Percentiles rank a stretch among this genome's conserved stretches.
These are phyloP conservation scores for Cryptus viduatorius DNA, from an alignment of 2,888 invertebrate genomes.

Conservation along the genomic window DNA sequence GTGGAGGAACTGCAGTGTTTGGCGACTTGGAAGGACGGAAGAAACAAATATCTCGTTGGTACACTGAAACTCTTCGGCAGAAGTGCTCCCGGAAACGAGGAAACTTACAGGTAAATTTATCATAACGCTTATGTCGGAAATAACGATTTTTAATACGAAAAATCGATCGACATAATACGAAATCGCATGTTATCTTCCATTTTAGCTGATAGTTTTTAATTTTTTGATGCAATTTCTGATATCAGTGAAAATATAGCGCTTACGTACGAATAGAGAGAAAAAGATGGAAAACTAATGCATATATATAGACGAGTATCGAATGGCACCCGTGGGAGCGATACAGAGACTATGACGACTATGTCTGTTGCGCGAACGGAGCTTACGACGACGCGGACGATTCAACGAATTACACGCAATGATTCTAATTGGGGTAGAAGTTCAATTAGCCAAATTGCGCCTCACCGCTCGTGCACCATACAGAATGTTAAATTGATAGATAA, in stretches of 20 bases:
- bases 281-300: constrained; percentile 39
- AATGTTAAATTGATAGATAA: constrained; percentile 75
- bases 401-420: constrained; percentile 79
- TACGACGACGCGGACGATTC: constrained; percentile 63
- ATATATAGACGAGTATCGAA: constrained; percentile 56
- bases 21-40: constrained; percentile 94
- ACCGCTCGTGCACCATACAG: constrained; percentile 62
- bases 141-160: constrained; percentile 34
- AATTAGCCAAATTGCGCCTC: constrained; percentile 77
- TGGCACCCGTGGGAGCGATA: constrained; percentile 67
- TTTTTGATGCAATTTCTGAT: constrained; percentile 59
- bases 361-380: constrained; percentile 36
- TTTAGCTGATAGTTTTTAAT: constrained; percentile 49
- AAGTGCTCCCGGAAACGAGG: constrained; percentile 88
- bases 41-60: constrained; percentile 92
- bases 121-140: neutral
- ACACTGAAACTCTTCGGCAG: constrained; percentile 88
- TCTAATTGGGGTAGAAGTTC: constrained; percentile 83
- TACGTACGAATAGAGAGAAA: neutral
- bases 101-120: constrained; percentile 89
- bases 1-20: constrained; percentile 93
- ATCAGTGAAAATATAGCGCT: constrained; percentile 51
- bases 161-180: constrained; percentile 46
- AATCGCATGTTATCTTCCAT: constrained; percentile 30
- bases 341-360: constrained; percentile 36